A percentile compares a stretch with the other conserved stretches of the same genome.
These are phyloP conservation scores for Aphaenogaster floridana DNA, from an alignment of 1,140 invertebrate species.

Conservation along the genomic window DNA sequence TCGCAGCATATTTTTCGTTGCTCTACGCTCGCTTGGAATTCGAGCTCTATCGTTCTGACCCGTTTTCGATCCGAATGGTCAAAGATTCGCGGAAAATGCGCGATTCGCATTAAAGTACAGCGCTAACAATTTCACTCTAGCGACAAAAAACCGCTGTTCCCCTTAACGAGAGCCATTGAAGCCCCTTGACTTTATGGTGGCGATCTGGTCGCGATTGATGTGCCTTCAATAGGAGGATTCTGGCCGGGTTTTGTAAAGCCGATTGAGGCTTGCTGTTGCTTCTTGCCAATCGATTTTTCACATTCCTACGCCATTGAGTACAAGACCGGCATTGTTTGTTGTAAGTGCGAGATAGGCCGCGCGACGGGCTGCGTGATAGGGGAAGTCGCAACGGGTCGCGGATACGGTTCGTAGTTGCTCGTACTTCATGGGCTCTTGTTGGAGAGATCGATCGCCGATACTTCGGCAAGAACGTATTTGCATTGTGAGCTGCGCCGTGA, in stretches of 20 bases:
- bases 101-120: neutral
- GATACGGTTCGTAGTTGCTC: constrained; percentile 47
- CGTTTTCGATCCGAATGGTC: constrained; percentile 2
- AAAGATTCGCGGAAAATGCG: neutral
- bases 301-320: constrained; percentile 69
- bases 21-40: neutral
- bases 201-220: constrained; percentile 26
- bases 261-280: constrained; percentile 6
- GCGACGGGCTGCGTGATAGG: constrained; percentile 47
- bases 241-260: constrained; percentile 34
- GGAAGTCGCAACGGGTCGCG: constrained; percentile 65
- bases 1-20: neutral
- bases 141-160: constrained; percentile 10
- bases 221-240: constrained; percentile 27
- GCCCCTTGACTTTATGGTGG: constrained; percentile 57
- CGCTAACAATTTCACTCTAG: constrained; percentile 30
- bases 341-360: constrained; percentile 46
- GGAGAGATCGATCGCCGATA: constrained; percentile 32
- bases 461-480: constrained; percentile 36
- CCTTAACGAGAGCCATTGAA: constrained; percentile 52
- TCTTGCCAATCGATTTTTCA: constrained; percentile 70
- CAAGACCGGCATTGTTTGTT: constrained; percentile 75
- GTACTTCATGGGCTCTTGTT: constrained; percentile 25
- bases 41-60: neutral
- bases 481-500: constrained; percentile 22